Conservation (phyloP, 2,888 invertebrate species). For the Trachelus iudaicus region DNA sequence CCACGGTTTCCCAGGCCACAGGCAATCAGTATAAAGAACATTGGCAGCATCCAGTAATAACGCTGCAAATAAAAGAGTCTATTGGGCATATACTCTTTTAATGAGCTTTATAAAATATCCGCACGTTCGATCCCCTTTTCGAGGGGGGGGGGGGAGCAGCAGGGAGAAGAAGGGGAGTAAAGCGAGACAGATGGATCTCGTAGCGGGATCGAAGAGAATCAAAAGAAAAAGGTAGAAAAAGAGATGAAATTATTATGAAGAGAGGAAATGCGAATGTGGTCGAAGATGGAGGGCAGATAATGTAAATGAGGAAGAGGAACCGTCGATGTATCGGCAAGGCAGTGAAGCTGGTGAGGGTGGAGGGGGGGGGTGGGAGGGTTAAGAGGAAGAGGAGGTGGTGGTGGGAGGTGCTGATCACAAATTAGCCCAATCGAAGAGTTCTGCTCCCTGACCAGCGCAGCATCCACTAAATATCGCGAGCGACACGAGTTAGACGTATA, state of each 20-base stretch:
- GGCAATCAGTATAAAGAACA: constrained; percentile 3
- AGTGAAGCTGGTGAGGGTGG: background rate
- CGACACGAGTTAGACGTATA: constrained; percentile 46
- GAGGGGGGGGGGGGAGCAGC: constrained; percentile 1
- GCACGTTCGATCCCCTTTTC: background rate
- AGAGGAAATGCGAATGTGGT: background rate
- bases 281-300: no score
- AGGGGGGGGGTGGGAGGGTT: no score
- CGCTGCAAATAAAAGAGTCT: background rate
- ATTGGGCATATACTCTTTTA: constrained; percentile 15
- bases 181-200: no score
- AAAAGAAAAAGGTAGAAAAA: background rate
- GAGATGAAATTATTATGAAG: background rate
- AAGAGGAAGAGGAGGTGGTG: background rate
- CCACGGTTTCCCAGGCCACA: background rate
- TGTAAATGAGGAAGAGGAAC: no score
- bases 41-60: background rate
- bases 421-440: no score
- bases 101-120: constrained; percentile 20
- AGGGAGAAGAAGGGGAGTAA: background rate
- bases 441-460: no score
- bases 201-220: background rate
- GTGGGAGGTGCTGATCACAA: background rate
- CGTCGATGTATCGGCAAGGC: no score
- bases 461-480: constrained; percentile 34